Percentiles rank a stretch among this genome's conserved stretches.
Evolutionary conservation across 2,797 vertebrate genomes (phyloP).

Genomic region (Phoeniculus purpureus): DNA sequence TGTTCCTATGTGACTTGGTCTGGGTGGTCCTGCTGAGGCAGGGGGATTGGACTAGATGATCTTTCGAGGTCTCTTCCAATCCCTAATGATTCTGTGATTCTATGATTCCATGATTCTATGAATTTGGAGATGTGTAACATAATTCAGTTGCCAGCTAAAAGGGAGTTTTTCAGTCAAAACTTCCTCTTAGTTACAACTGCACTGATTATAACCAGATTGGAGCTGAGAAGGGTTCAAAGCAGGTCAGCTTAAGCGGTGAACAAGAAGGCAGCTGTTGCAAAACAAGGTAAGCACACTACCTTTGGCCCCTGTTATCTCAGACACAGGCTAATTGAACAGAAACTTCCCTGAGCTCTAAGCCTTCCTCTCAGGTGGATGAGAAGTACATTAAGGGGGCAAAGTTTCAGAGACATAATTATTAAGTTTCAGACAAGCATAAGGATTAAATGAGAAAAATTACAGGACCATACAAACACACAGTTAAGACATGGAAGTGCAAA

Average conservation of each 20-base stretch:
- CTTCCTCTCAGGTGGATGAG: background rate
- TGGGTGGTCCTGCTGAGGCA: too few species aligned
- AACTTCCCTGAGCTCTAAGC: background rate
- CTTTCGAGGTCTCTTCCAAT: too few species aligned
- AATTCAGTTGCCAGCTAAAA: background rate
- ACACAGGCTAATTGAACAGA: background rate
- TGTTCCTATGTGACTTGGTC: too few species aligned
- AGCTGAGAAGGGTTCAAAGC: background rate
- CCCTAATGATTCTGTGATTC: too few species aligned
- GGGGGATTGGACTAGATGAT: too few species aligned
- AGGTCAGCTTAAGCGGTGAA: background rate
- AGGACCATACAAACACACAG: background rate
- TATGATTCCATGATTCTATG: too few species aligned
- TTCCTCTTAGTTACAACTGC: background rate
- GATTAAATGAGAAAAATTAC: background rate
- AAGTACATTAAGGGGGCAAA: background rate
- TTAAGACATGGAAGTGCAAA: background rate
- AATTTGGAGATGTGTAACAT: background rate
- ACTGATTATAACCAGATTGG: background rate
- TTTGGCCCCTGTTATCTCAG: constrained; percentile 16
- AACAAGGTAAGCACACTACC: background rate
- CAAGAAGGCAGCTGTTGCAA: background rate
- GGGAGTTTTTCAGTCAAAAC: background rate
- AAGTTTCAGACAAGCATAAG: background rate
- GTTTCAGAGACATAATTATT: background rate